phyloP scores from a whole-genome alignment of 2,113 vertebrate genomes.

The Pollimyrus isidori region DNA sequence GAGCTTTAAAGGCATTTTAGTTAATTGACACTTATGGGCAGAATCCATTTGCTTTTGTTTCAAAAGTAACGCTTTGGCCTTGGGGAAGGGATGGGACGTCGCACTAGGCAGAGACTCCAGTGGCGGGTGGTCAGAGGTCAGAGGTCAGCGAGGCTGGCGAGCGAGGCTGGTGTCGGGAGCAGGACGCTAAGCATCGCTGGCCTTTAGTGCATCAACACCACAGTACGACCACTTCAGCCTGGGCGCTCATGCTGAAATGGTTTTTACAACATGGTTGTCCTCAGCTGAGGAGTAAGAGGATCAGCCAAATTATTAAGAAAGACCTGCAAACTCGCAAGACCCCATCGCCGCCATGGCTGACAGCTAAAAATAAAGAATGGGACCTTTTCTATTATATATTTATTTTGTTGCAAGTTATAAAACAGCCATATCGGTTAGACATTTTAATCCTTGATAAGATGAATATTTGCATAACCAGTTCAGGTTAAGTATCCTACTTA shows the following conservation, averaged over 20 bases:
- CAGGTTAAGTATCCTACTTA: neutral
- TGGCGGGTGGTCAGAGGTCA: neutral
- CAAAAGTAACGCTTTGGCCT: slow-evolving; percentile 35
- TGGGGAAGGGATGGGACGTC: slow-evolving; percentile 24
- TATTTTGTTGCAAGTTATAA: neutral
- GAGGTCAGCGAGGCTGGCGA: neutral
- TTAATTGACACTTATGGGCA: slow-evolving; percentile 41
- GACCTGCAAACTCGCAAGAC: neutral
- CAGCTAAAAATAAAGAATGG: neutral
- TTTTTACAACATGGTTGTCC: neutral
- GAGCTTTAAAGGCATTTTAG: slow-evolving; percentile 34
- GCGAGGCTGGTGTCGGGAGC: neutral
- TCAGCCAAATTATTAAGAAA: neutral
- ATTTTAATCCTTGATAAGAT: neutral
- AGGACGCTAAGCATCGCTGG: neutral
- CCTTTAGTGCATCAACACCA: neutral
- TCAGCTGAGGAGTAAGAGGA: neutral
- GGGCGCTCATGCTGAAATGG: neutral
- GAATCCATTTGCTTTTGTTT: slow-evolving; percentile 42
- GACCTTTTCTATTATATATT: neutral
- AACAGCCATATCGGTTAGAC: neutral
- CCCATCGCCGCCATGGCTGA: neutral
- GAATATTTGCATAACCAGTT: neutral
- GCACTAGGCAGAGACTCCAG: slow-evolving; percentile 25
- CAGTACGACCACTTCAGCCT: neutral